phyloP scores from a whole-genome alignment of 92 coral and sea anemone genomes.

The Nematostella vectensis region DNA sequence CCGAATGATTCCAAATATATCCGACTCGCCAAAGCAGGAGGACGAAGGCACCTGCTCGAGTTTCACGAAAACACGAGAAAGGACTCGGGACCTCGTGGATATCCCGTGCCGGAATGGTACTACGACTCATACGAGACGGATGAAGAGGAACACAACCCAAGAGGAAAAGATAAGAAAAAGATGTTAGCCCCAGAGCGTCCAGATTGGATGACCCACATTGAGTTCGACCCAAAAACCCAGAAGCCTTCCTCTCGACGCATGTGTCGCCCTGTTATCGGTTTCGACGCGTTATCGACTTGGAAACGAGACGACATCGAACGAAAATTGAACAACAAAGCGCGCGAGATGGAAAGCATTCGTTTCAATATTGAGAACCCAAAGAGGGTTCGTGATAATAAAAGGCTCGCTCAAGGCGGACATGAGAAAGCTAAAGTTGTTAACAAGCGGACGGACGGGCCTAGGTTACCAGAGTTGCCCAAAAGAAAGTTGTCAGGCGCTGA shows the following conservation, averaged over 20 bases:
- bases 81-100: slow-evolving; percentile 17
- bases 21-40: slow-evolving; percentile 54
- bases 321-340: slow-evolving; percentile 16
- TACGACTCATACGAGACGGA: slow-evolving; percentile 1
- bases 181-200: slow-evolving; percentile 25
- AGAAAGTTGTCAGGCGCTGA: slow-evolving; percentile 34
- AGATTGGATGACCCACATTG: slow-evolving; percentile 49
- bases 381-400: neutral
- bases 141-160: slow-evolving; percentile 6
- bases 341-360: neutral
- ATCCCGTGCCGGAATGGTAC: slow-evolving; percentile 55
- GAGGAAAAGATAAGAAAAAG: slow-evolving; percentile 11
- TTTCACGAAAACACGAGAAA: slow-evolving; percentile 28
- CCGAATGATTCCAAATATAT: slow-evolving; percentile 47
- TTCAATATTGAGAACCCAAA: neutral
- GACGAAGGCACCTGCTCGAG: slow-evolving; percentile 40
- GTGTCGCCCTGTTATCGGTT: slow-evolving; percentile 45
- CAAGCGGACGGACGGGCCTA: neutral
- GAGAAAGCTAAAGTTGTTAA: neutral
- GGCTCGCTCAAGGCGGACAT: neutral
- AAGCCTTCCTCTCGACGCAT: slow-evolving; percentile 9
- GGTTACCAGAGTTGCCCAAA: slow-evolving; percentile 18
- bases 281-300: slow-evolving; percentile 52
- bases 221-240: slow-evolving; percentile 5
- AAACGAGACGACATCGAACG: slow-evolving; percentile 43